Evolutionary conservation across 92 coral and sea anemone genomes (phyloP), one percentile per base, ranked within the genome.

Genomic region (Epizoanthus ramosus): DNA sequence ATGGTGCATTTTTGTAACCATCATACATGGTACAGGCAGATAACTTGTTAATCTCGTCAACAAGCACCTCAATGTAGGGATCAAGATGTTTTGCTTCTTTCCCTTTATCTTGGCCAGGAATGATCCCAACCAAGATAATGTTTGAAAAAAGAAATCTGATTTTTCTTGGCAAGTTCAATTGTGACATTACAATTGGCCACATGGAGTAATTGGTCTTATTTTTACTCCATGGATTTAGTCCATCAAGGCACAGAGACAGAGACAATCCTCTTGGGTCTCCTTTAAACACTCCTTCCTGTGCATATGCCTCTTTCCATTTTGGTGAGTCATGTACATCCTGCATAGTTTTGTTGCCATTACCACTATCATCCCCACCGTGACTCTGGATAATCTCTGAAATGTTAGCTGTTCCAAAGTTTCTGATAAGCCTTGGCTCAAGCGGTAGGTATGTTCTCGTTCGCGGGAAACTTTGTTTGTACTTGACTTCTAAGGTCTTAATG

Each of bases 391-490:
- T 31, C 2, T 68, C 12, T 31, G 47, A 4, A 31, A 68, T 14
- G 50, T 39, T 74, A 7, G 77, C 65, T 71, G 57, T 75, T 14
- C 74, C 89, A 72, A 64, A 89, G 33, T 47, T 79, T 6, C 82
- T 54, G 15, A 60, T 82, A 70, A 71, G 59, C 14, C 90, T 59
- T 13, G 89, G 92, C 8, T 69, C 79, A 15, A 89, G 87, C 2
- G 89, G 92, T 28, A 68, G 83, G 63, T 89, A 83, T n/a, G 45
- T 22, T n/a, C n/a, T n/a, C n/a, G n/a, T n/a, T n/a, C n/a, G n/a
- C n/a, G n/a, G n/a, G n/a, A n/a, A n/a, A n/a, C n/a, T n/a, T n/a
- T n/a, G n/a, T n/a, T n/a, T n/a, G n/a, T n/a, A n/a, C n/a, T n/a
- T n/a, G n/a, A n/a, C n/a, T n/a, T n/a, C n/a, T n/a, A n/a, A n/a